Conservation (phyloP, 2,888 invertebrate genomes). For the Pegoplata infirma region DNA sequence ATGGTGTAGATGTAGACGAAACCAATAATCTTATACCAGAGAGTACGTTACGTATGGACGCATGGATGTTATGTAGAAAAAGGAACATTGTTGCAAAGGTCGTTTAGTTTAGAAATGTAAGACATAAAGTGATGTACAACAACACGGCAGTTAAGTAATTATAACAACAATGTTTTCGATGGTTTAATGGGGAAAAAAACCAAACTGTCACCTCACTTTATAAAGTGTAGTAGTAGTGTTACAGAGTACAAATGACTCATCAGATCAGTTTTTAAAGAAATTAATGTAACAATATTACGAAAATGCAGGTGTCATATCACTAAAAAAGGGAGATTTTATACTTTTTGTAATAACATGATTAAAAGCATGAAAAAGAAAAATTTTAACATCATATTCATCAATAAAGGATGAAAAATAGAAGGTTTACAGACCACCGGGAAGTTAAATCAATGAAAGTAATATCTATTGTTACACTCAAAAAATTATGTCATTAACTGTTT, state of each 20-base stretch:
- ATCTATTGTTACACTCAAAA: too few species aligned
- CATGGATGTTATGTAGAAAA: too few species aligned
- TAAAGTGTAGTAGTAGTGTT: background rate
- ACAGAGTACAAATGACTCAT: slow-evolving; percentile 18
- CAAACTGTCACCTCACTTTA: slow-evolving; percentile 27
- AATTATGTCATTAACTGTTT: too few species aligned
- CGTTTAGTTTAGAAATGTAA: slow-evolving; percentile 21
- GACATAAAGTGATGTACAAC: slow-evolving; percentile 40
- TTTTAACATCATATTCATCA: too few species aligned
- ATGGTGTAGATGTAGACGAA: background rate
- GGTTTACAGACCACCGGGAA: background rate
- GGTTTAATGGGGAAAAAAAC: slow-evolving; percentile 29
- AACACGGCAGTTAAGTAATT: slow-evolving; percentile 47
- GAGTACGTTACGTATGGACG: too few species aligned
- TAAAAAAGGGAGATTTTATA: too few species aligned
- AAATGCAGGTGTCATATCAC: background rate
- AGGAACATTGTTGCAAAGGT: slow-evolving; percentile 45
- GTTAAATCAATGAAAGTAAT: too few species aligned
- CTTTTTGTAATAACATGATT: background rate
- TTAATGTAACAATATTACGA: background rate
- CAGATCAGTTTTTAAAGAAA: background rate
- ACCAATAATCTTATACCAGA: slow-evolving; percentile 21
- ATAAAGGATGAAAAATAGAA: too few species aligned
- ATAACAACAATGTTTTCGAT: slow-evolving; percentile 6
- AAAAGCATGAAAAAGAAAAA: background rate